Evolutionary conservation across 2,113 vertebrate genomes (phyloP).

Genomic region (Oxyruncus cristatus): DNA sequence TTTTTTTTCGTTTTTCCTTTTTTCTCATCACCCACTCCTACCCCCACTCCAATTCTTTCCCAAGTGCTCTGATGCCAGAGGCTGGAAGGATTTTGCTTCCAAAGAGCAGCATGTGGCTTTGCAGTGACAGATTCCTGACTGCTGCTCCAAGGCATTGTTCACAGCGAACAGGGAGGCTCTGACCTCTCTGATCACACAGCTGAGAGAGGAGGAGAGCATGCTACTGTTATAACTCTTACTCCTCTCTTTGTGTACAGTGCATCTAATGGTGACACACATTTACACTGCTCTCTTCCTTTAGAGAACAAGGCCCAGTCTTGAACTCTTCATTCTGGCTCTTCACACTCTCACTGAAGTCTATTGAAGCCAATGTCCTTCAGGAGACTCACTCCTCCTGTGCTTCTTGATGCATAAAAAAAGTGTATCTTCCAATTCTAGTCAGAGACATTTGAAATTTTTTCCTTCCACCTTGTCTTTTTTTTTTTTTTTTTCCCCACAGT

Average conservation of each 20-base stretch:
- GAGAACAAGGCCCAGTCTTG: background rate
- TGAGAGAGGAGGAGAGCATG: slow-evolving; percentile 40
- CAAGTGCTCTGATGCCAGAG: slow-evolving; percentile 44
- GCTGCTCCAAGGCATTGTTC: slow-evolving; percentile 69
- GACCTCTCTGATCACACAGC: slow-evolving; percentile 60
- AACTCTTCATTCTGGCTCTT: background rate
- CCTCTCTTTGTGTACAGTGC: background rate
- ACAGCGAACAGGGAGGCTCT: background rate
- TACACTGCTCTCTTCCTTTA: background rate
- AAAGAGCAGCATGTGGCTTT: slow-evolving; percentile 66
- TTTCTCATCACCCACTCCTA: background rate
- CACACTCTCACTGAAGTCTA: background rate
- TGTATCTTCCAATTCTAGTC: background rate
- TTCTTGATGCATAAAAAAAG: background rate
- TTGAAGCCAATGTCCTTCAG: background rate
- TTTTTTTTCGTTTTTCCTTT: fast-evolving
- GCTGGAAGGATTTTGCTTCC: slow-evolving; percentile 59
- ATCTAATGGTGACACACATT: background rate
- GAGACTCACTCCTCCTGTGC: background rate
- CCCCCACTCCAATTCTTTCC: background rate
- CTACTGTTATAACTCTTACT: slow-evolving; percentile 33
- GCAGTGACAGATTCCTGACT: slow-evolving; percentile 66
- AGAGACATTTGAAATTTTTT: background rate
- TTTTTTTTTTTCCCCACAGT: background rate
- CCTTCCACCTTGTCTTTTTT: background rate